phyloP scores from a whole-genome alignment of 2,113 vertebrate genomes.

The Tor tambroides region DNA sequence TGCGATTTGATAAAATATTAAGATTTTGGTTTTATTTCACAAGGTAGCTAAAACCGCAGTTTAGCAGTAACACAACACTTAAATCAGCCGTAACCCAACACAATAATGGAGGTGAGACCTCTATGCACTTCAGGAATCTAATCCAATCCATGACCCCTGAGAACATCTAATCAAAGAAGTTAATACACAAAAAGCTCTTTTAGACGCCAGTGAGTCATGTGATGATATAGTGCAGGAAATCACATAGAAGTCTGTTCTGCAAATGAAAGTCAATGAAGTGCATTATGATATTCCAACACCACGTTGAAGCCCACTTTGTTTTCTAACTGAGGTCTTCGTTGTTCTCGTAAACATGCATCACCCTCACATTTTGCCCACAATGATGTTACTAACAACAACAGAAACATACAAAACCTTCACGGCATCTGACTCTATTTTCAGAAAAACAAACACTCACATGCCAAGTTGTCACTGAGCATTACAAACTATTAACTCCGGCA shows the following conservation, averaged over 20 bases:
- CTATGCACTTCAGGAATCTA: background rate
- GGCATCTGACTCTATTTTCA: background rate
- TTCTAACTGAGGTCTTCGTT: conserved; percentile 6
- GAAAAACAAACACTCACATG: conserved; percentile 6
- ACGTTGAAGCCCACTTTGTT: background rate
- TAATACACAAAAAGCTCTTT: conserved; percentile 23
- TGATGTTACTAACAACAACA: background rate
- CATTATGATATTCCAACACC: conserved; percentile 26
- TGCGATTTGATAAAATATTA: background rate
- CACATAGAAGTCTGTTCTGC: background rate
- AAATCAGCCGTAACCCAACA: background rate
- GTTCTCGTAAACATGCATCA: conserved; percentile 3
- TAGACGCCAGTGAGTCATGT: conserved; percentile 7
- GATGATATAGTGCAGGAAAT: background rate
- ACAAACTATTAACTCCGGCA: background rate
- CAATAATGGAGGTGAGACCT: conserved; percentile 15
- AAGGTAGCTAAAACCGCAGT: background rate
- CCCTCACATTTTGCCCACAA: background rate
- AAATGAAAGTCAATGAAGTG: conserved; percentile 30
- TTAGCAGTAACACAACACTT: conserved; percentile 15
- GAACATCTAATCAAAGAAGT: conserved; percentile 12
- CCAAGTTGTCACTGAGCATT: background rate
- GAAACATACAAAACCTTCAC: background rate
- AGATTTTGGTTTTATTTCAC: background rate
- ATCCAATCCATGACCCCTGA: conserved; percentile 11